Conservation (phyloP, 2,888 invertebrate genomes). For the Notodonta ziczac region DNA sequence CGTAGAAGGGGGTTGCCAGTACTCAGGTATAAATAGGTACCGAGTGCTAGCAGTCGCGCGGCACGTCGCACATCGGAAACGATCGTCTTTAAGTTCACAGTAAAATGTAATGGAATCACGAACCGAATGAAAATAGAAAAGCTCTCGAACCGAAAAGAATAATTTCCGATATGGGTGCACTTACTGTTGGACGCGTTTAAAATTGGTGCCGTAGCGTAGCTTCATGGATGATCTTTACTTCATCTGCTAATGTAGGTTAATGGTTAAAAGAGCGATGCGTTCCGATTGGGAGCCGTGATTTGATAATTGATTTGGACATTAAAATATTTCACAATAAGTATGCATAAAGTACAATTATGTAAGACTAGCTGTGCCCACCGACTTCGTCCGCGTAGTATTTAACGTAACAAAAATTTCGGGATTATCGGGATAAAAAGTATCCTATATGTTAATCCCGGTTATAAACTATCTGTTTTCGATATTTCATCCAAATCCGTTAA, state of each 20-base stretch:
- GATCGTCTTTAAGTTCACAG: slow-evolving; percentile 37
- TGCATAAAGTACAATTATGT: no score
- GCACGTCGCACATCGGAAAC: slow-evolving; percentile 28
- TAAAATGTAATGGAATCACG: slow-evolving; percentile 29
- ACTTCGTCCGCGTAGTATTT: no score
- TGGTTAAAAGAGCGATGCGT: not conserved
- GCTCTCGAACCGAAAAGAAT: slow-evolving; percentile 14
- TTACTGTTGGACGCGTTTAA: not conserved
- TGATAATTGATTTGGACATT: no score
- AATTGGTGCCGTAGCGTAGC: not conserved
- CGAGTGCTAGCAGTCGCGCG: slow-evolving; percentile 19
- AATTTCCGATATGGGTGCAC: not conserved
- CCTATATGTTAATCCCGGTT: no score
- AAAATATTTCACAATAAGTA: no score
- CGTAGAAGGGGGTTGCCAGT: slow-evolving; percentile 14
- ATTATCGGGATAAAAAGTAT: no score
- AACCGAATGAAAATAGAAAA: slow-evolving; percentile 26
- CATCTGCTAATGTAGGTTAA: not conserved
- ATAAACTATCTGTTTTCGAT: no score
- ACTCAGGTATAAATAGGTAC: slow-evolving; percentile 17
- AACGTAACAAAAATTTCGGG: no score
- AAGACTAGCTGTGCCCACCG: no score
- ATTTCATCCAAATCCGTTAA: no score
- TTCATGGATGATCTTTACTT: not conserved
- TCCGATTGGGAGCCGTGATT: no score